These are phyloP conservation scores for Cryptus armator DNA, from an alignment of 2,888 invertebrate genomes.

Conservation along the genomic window DNA sequence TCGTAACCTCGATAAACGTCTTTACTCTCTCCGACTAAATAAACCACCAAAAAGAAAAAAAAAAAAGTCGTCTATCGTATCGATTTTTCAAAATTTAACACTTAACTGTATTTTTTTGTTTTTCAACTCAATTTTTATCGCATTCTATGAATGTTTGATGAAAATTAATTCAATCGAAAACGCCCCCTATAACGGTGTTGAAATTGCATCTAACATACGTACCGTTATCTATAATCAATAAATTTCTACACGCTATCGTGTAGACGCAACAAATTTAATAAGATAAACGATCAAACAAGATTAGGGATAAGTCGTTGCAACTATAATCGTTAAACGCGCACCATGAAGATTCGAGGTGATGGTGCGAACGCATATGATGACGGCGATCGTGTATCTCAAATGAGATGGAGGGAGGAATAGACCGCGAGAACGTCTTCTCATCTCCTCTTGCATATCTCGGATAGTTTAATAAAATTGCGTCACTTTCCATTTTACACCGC, in stretches of 20 bases:
- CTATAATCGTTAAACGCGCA: not conserved
- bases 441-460: constrained; percentile 46
- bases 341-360: not conserved
- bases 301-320: constrained; percentile 16
- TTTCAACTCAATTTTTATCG: not conserved
- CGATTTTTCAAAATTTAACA: not conserved
- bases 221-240: not conserved
- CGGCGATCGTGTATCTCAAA: constrained; percentile 5
- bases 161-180: not conserved
- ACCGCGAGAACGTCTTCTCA: constrained; percentile 8
- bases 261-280: constrained; percentile 6
- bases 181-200: not conserved
- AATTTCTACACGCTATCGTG: not conserved
- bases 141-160: not conserved
- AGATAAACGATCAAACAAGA: constrained; percentile 13
- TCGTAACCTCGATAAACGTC: not conserved
- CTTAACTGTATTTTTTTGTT: not conserved
- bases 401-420: constrained; percentile 35
- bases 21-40: not conserved
- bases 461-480: constrained; percentile 68
- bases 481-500: constrained; percentile 77
- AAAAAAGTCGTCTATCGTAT: not conserved
- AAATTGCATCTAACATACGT: not conserved
- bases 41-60: too few species aligned
- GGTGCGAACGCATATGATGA: constrained; percentile 5